Evolutionary conservation across 2,113 vertebrate species (phyloP).

Genomic region (Bubo bubo): DNA sequence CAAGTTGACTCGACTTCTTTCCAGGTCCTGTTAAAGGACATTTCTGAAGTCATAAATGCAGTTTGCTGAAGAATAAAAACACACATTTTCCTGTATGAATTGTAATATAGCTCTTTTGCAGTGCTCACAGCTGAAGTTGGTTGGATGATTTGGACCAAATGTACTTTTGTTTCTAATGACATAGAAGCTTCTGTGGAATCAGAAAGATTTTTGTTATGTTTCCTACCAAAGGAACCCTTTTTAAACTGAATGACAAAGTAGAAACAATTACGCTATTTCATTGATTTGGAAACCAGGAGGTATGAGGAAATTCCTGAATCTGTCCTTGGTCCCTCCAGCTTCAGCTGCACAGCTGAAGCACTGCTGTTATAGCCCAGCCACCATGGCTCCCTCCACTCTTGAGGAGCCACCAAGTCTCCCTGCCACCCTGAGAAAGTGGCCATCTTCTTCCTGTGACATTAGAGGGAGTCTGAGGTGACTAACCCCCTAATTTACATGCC

Average conservation of each 20-base stretch:
- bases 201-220: background rate
- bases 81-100: background rate
- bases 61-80: background rate
- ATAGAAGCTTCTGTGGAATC: background rate
- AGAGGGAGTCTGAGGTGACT: constrained; percentile 33
- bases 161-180: background rate
- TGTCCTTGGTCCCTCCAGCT: background rate
- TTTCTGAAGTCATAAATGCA: background rate
- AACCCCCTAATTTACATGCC: constrained; percentile 36
- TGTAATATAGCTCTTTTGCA: background rate
- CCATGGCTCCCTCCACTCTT: background rate
- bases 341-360: accelerated
- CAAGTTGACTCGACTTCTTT: background rate
- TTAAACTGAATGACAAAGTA: background rate
- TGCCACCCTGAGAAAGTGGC: constrained; percentile 18
- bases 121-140: background rate
- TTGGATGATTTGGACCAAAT: background rate
- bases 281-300: background rate
- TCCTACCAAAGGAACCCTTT: background rate
- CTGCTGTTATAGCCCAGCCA: background rate
- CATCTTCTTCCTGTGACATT: background rate
- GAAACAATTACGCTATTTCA: background rate
- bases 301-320: background rate
- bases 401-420: background rate
- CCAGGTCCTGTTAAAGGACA: background rate